Evolutionary conservation across 2,113 vertebrate genomes (phyloP).

Genomic region (Bombycilla garrulus): DNA sequence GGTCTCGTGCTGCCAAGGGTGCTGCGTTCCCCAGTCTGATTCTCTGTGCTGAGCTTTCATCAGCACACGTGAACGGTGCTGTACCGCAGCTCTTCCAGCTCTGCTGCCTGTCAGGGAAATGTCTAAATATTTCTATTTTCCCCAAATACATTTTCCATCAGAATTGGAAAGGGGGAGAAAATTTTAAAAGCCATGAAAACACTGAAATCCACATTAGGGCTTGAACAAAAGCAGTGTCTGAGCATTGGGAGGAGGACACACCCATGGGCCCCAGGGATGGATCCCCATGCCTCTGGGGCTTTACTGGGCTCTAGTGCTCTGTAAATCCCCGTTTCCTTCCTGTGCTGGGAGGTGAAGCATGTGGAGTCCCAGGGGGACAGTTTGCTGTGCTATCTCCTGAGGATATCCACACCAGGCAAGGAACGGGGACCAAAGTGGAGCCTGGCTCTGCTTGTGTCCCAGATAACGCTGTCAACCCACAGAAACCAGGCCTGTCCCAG

Average conservation of each 20-base stretch:
- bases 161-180: not conserved
- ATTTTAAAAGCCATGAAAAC: not conserved
- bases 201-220: not conserved
- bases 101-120: not conserved
- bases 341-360: not conserved
- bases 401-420: not conserved
- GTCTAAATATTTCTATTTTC: constrained; percentile 15
- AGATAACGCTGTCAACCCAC: constrained; percentile 17
- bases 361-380: not conserved
- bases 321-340: not conserved
- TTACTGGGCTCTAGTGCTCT: not conserved
- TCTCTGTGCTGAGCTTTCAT: not conserved
- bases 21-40: rapidly evolving
- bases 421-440: not conserved
- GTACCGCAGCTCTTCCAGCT: not conserved
- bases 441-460: not conserved
- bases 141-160: not conserved
- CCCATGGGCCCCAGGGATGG: rapidly evolving
- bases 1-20: rapidly evolving
- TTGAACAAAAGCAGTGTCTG: not conserved
- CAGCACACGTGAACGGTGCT: not conserved
- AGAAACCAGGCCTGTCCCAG: not conserved
- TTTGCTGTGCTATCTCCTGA: not conserved
- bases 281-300: not conserved
- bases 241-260: not conserved